A percentile compares a stretch with the other conserved stretches of the same genome.
These are phyloP conservation scores for Molossus alvarezi DNA, from an alignment of 2,797 vertebrate genomes.

Conservation along the genomic window DNA sequence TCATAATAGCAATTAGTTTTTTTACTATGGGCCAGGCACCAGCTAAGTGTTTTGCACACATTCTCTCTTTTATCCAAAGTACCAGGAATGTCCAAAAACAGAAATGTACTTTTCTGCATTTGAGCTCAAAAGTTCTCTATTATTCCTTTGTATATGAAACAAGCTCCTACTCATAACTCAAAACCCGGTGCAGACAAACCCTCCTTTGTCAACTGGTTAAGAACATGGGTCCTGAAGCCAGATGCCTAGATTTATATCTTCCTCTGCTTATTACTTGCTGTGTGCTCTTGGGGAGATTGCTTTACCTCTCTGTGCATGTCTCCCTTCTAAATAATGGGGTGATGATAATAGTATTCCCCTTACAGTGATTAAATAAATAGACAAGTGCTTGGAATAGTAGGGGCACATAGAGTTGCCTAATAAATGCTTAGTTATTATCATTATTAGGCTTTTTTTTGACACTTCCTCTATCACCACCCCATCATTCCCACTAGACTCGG, in stretches of 20 bases:
- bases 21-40: neutral
- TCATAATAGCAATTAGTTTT: neutral
- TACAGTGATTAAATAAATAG: neutral
- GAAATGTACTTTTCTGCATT: neutral
- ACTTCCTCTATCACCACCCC: fast-evolving
- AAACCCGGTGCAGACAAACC: neutral
- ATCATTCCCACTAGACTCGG: neutral
- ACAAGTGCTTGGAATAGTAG: neutral
- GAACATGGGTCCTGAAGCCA: neutral
- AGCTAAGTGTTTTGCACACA: neutral
- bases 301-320: neutral
- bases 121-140: neutral
- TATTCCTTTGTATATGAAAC: neutral
- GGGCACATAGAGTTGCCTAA: neutral
- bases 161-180: conserved; percentile 23
- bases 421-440: neutral
- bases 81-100: neutral
- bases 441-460: neutral
- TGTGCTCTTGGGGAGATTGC: neutral
- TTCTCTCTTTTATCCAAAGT: neutral
- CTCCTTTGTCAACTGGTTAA: neutral
- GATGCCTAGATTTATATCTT: neutral
- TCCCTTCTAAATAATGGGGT: neutral
- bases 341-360: neutral
- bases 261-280: neutral